phyloP scores from a whole-genome alignment of 2,113 vertebrate genomes.

The Vidua macroura region DNA sequence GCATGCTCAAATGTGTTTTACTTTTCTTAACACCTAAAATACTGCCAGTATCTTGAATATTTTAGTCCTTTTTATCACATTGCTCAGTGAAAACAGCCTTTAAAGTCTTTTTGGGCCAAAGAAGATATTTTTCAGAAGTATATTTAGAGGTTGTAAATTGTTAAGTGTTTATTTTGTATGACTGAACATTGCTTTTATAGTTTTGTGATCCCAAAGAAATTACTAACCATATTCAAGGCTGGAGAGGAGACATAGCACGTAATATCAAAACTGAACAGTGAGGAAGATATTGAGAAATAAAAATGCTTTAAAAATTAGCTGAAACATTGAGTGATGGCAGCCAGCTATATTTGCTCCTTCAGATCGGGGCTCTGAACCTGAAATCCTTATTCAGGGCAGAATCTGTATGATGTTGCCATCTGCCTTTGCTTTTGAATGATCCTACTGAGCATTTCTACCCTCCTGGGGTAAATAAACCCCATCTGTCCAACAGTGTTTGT shows the following conservation, averaged over 20 bases:
- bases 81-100: not conserved
- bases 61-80: not conserved
- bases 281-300: not conserved
- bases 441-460: not conserved
- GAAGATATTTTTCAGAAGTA: not conserved
- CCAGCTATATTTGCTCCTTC: not conserved
- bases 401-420: not conserved
- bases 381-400: not conserved
- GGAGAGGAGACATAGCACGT: not conserved
- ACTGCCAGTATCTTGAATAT: not conserved
- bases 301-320: not conserved
- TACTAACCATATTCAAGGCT: not conserved
- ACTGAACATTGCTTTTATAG: not conserved
- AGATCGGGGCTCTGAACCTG: not conserved
- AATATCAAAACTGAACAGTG: not conserved
- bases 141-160: not conserved
- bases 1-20: not conserved
- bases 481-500: slow-evolving; percentile 10
- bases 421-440: slow-evolving; percentile 5
- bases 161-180: not conserved
- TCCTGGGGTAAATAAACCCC: slow-evolving; percentile 29
- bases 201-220: not conserved
- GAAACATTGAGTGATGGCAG: not conserved
- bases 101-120: not conserved
- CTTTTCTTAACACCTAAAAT: not conserved